phyloP scores from a whole-genome alignment of 2,113 vertebrate genomes.

The Nothobranchius furzeri region DNA sequence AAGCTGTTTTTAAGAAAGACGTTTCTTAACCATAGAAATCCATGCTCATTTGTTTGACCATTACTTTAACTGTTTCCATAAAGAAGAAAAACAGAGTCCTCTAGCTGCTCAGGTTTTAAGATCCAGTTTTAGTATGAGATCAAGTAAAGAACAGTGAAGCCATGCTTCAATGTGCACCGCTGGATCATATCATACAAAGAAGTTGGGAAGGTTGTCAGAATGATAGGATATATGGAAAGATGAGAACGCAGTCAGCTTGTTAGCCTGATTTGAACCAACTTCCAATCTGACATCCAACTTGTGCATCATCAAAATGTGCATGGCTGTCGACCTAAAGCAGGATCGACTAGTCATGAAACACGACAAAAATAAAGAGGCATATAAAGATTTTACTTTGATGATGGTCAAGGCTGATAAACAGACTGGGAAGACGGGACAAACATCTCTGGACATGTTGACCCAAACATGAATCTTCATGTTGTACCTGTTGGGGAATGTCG shows the following conservation, averaged over 20 bases:
- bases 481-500: conserved; percentile 89
- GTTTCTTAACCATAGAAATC: conserved; percentile 19
- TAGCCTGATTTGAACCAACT: conserved; percentile 55
- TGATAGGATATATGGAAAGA: conserved; percentile 77
- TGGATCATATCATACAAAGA: conserved; percentile 75
- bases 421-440: conserved; percentile 56
- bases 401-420: conserved; percentile 46
- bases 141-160: conserved; percentile 65
- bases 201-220: conserved; percentile 54
- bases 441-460: conserved; percentile 52
- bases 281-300: conserved; percentile 63
- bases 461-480: conserved; percentile 73
- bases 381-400: conserved; percentile 25
- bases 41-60: conserved; percentile 63
- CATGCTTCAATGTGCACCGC: conserved; percentile 73
- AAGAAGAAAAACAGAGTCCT: conserved; percentile 34
- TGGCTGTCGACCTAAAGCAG: not conserved
- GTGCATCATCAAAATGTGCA: conserved; percentile 49
- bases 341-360: not conserved
- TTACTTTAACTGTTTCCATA: conserved; percentile 4
- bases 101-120: conserved; percentile 33
- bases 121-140: conserved; percentile 58
- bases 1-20: no score
- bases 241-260: conserved; percentile 53
- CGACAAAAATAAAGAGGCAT: not conserved